These are phyloP conservation scores for Ivindomyrus marchei DNA, from an alignment of 2,113 vertebrate genomes.

Conservation along the genomic window DNA sequence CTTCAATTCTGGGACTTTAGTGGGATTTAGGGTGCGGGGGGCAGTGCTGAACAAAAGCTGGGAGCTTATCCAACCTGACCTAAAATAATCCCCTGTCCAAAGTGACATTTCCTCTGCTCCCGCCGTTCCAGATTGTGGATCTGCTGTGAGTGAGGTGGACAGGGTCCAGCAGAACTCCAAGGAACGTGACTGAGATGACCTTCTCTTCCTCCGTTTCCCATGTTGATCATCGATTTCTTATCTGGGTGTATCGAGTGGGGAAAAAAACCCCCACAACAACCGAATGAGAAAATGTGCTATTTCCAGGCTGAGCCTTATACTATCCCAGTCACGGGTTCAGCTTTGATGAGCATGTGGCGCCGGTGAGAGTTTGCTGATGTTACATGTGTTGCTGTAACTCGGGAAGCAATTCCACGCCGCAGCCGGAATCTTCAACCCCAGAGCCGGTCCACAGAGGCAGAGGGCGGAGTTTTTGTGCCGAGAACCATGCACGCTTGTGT, in stretches of 20 bases:
- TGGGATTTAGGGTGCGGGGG: slow-evolving; percentile 26
- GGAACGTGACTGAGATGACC: neutral
- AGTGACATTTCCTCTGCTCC: neutral
- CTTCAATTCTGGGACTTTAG: slow-evolving; percentile 23
- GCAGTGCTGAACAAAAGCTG: slow-evolving; percentile 20
- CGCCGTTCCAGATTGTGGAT: neutral
- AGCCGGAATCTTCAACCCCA: neutral
- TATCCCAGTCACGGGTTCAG: neutral
- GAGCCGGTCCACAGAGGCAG: neutral
- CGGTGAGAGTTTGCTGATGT: neutral
- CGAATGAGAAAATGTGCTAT: neutral
- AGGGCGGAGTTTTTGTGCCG: neutral
- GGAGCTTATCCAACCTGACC: slow-evolving; percentile 34
- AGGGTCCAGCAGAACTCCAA: neutral
- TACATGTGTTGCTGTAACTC: neutral
- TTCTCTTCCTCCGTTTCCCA: neutral
- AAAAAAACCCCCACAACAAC: neutral
- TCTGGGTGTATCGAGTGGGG: neutral
- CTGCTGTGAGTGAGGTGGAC: neutral
- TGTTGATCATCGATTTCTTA: neutral
- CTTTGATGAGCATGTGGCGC: neutral
- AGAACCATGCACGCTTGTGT: neutral
- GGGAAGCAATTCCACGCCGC: neutral
- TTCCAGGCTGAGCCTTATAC: neutral
- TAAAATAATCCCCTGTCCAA: slow-evolving; percentile 35